Evolutionary conservation across 2,113 vertebrate species (phyloP).

Genomic region (Mesocricetus auratus): DNA sequence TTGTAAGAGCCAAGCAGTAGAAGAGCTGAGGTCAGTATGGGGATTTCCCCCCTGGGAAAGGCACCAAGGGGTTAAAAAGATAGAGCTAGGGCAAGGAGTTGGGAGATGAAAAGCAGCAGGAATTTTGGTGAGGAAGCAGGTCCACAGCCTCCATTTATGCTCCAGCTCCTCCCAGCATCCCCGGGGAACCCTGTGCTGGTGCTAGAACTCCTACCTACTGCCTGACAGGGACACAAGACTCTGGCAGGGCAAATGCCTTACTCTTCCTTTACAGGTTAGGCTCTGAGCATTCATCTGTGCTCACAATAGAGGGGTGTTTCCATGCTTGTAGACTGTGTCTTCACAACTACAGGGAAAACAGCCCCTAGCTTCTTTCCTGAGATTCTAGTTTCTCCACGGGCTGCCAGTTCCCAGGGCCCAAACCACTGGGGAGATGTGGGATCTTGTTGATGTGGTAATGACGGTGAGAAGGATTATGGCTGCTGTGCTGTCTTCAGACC

Average conservation of each 20-base stretch:
- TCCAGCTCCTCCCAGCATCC: slow-evolving; percentile 44
- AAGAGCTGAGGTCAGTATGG: slow-evolving; percentile 52
- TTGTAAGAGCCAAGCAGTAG: slow-evolving; percentile 67
- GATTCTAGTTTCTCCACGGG: slow-evolving; percentile 74
- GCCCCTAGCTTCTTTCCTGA: slow-evolving; percentile 83
- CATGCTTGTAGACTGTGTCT: slow-evolving; percentile 70
- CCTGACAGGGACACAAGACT: slow-evolving; percentile 60
- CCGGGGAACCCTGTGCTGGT: slow-evolving; percentile 65
- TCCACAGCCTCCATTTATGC: slow-evolving; percentile 62
- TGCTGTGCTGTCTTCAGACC: slow-evolving; percentile 80
- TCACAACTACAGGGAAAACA: slow-evolving; percentile 69
- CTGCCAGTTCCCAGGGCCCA: slow-evolving; percentile 70
- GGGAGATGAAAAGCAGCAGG: slow-evolving; percentile 74
- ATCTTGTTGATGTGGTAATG: slow-evolving; percentile 54
- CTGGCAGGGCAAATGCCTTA: slow-evolving; percentile 33
- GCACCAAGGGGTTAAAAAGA: slow-evolving; percentile 65
- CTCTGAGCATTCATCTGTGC: slow-evolving; percentile 77
- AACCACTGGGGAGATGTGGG: slow-evolving; percentile 61
- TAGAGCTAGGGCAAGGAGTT: slow-evolving; percentile 42
- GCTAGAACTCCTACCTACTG: slow-evolving; percentile 27
- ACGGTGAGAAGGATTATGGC: slow-evolving; percentile 61
- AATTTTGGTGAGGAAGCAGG: slow-evolving; percentile 50
- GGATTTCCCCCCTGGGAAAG: slow-evolving; percentile 58
- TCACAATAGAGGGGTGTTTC: slow-evolving; percentile 68
- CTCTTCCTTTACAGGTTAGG: slow-evolving; percentile 59